Evolutionary conservation across 2,888 invertebrate genomes (phyloP), one percentile per base, ranked within the genome.

Genomic region (Spodoptera picta): DNA sequence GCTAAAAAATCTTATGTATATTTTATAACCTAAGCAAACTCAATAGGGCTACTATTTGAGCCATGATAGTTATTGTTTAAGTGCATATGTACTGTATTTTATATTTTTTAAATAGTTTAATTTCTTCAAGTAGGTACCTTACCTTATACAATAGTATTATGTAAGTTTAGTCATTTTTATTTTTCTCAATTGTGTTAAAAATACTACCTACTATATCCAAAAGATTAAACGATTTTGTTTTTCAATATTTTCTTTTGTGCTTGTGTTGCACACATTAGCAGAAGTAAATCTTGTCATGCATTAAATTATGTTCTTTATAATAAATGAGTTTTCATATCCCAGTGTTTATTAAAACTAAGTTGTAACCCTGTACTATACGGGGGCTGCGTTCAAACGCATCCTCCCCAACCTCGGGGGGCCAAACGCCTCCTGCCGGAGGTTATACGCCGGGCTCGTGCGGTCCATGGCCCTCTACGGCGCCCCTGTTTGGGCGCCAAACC

Each of bases 201-300:
- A 23, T 45, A 51, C 41, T 44, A 63, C 23, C 27, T 31, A n/a
- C 12, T 58, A 56, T 36, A 36, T 54, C 7, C 36, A 54, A 14
- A 41, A 23, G 47, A 3, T n/a, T 46, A 44, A 42, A 69, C 4
- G 7, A 50, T 44, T 27, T 56, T 36, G 36, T 36, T 55, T 52
- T 51, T n/a, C 5, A 46, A 54, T 52, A 31, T 55, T 23, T 61
- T 47, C 7, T 14, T 31, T 53, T 42, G 14, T 41, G 27, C 41
- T 24, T 48, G 9, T 36, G 36, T 36, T 36, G 36, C 27, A 41
- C 27, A 31, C 49, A 57, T 31, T 57, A 10, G 36, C 36, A 36
- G 57, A 53, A 49, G 12, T 2, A 52, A 53, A 57, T 68, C 49
- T 69, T 64, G 51, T 69, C 53, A 58, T 57, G n/a, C 14, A 69